Conservation (phyloP, 2,113 vertebrate species). For the Albula glossodonta region DNA sequence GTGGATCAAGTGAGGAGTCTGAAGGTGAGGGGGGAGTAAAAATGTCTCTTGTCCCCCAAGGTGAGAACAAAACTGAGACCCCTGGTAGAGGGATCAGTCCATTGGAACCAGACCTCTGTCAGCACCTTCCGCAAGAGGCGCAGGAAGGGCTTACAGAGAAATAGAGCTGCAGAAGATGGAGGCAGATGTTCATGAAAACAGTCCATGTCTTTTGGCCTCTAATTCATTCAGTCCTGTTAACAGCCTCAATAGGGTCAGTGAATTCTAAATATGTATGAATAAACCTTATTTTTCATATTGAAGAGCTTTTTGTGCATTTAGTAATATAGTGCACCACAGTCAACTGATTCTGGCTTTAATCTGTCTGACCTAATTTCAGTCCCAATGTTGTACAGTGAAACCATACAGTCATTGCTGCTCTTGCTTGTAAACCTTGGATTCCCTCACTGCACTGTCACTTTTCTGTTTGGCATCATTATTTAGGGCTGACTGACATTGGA, state of each 20-base stretch:
- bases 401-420: no score
- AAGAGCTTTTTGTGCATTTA: background rate
- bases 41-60: background rate
- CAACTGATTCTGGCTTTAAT: background rate
- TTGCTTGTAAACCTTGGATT: no score
- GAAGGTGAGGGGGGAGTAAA: constrained; percentile 29
- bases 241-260: background rate
- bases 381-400: background rate
- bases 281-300: background rate
- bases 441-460: no score
- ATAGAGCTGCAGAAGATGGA: background rate
- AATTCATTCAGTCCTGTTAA: background rate
- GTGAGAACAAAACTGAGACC: no score
- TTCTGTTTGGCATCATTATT: no score
- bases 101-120: background rate
- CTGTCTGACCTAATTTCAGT: background rate
- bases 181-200: background rate
- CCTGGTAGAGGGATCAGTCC: no score
- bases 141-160: background rate
- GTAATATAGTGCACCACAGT: background rate
- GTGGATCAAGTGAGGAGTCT: constrained; percentile 49
- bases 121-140: background rate
- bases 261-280: background rate
- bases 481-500: no score
- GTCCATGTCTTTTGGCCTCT: background rate